These are phyloP conservation scores for Heliocidaris tuberculata DNA, from an alignment of 35 echinoderm and acorn worm species.

Conservation along the genomic window DNA sequence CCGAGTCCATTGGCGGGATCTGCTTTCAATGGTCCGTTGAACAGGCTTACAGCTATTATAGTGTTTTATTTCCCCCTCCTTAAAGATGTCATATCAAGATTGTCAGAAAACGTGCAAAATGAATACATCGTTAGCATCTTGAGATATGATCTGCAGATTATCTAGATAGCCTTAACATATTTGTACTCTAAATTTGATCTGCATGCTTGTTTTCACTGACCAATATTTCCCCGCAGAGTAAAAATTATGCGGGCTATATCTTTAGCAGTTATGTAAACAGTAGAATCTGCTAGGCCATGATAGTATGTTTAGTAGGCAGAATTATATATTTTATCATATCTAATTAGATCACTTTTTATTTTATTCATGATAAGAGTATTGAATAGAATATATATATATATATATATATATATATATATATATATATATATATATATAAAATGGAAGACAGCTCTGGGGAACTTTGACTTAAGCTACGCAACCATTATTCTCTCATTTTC, in stretches of 20 bases:
- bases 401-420: too few species aligned
- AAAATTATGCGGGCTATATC: background rate
- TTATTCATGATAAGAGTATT: background rate
- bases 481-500: too few species aligned
- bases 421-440: too few species aligned
- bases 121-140: background rate
- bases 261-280: background rate
- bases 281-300: too few species aligned
- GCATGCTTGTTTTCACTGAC: background rate
- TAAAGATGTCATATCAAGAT: background rate
- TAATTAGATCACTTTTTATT: background rate
- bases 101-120: background rate
- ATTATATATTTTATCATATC: background rate
- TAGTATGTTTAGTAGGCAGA: too few species aligned
- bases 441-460: too few species aligned
- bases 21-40: constrained; percentile 20
- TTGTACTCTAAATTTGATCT: background rate
- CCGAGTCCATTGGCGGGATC: background rate
- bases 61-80: background rate
- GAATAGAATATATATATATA: too few species aligned
- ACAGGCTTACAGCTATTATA: constrained; percentile 3
- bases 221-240: background rate
- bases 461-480: too few species aligned
- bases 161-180: background rate
- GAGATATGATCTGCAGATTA: background rate